These are phyloP conservation scores for Agrotis exclamationis DNA, from an alignment of 2,888 invertebrate species.

Conservation along the genomic window DNA sequence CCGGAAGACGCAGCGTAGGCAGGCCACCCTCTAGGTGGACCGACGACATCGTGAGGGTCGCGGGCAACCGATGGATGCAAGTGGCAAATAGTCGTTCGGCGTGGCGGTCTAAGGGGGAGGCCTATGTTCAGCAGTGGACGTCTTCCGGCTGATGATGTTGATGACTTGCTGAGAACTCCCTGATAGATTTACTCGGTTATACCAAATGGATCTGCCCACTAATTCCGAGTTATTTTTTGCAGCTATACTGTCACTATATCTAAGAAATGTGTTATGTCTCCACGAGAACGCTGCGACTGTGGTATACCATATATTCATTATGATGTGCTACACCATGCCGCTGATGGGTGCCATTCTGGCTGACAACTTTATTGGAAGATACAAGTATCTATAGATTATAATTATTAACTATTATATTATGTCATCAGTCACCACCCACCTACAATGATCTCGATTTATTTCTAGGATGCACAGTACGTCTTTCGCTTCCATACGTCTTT, in stretches of 20 bases:
- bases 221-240: slow-evolving; percentile 65
- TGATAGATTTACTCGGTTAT: background rate
- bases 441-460: background rate
- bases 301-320: slow-evolving; percentile 94
- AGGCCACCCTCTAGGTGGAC: too few relatives aligned
- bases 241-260: slow-evolving; percentile 95
- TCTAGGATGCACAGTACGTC: background rate
- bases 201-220: background rate
- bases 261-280: slow-evolving; percentile 93
- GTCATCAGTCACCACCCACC: too few relatives aligned
- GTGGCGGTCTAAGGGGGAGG: too few relatives aligned
- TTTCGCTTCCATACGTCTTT: background rate
- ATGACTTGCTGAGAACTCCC: background rate
- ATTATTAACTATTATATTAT: background rate
- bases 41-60: too few relatives aligned
- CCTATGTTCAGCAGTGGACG: too few relatives aligned
- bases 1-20: too few relatives aligned
- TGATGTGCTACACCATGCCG: slow-evolving; percentile 95
- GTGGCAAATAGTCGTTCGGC: too few relatives aligned
- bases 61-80: too few relatives aligned
- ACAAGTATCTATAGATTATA: slow-evolving; percentile 77
- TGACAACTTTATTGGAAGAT: slow-evolving; percentile 95
- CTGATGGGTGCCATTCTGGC: slow-evolving; percentile 94
- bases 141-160: too few relatives aligned
- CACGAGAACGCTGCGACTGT: slow-evolving; percentile 93